Base-by-base conservation (phyloP, 2,797 vertebrate genomes). In the Bucorvus abyssinicus region DNA sequence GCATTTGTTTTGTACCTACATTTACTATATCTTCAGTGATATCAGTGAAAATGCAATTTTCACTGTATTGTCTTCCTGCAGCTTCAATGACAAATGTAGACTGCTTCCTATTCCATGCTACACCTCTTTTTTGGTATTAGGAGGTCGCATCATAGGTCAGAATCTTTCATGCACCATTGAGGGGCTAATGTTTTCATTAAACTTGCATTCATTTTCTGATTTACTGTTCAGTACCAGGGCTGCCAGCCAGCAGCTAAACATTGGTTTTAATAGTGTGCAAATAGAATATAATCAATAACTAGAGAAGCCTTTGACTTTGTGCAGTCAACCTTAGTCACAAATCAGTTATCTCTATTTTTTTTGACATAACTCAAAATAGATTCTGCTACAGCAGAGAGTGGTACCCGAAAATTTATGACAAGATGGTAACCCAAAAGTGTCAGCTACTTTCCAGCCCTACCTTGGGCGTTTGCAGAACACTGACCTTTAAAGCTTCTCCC, bases 371-470 rank as follows among this genome's bases (percentile, higher is more conserved):
- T 91, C 75, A 84, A 78, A 80, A 92, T 42, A 74, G 42, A 76
- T 59, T 64, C 60, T 90, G 68, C 18, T 73, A 49, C 84, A 88
- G 12, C 60, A 92, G 32, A 79, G 60, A 69, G 11, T 44, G 7
- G 29, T 63, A 94, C 77, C 57, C 80, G 88, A 87, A 59, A 93
- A 78, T 84, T 93, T 95, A 64, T 80, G 76, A 83, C 90, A 95
- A 90, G 78, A 75, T 89, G 75, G 64, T 74, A 74, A 77, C 76
- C 70, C 34, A 65, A 1, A 59, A 73, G 50, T 44, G 59, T 88
- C 80, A 80, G n/a, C 42, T 78, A 53, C 10, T 60, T 94, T 49
- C 27, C 38, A 84, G 12, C 7, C 34, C 30, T 80, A 75, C 71
- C 82, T 23, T 6, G 7, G 64, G 69, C 57, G 65, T 14, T 84